Evolutionary conservation across 2,888 invertebrate genomes (phyloP), one percentile per base, ranked within the genome.

Genomic region (Perithous albicinctus): DNA sequence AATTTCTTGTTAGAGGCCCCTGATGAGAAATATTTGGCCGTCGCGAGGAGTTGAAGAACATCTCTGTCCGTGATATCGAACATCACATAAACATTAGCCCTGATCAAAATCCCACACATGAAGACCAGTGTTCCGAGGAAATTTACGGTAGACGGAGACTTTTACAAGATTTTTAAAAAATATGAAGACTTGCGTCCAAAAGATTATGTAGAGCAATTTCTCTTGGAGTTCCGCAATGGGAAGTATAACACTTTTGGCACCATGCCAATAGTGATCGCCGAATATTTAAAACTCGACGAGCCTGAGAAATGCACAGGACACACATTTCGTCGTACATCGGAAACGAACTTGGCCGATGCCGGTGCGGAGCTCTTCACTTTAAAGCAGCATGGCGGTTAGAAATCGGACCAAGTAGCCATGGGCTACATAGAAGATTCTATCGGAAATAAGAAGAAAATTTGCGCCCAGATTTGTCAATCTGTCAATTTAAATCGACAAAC

Each of bases 331-430:
- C 72, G 85, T 10, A 83, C 83, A n/a, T 85, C 85, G 12, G 84
- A 81, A 7, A 83, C 85, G 12, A 66, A 83, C 48, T 66, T 86
- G 26, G 83, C 84, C 4, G 83, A 86, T 51, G 46, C 56, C 8
- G 84, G 86, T 3, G 81, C 81, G 26, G 82, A 85, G 70, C 59
- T 86, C 12, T 46, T 80, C 18, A 85, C 86, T 10, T 59, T 86
- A 3, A 86, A 86, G 69, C 56, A 80, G 8, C 84, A 85, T 59
- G 85, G 84, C 12, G 86, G 85, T 10, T 85, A 85, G 84, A 83
- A 80, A 61, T 85, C 86, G 3, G 80, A 83, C 12, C 26, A 61
- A 7, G 76, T 87, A 10, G 86, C 86, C 2, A 85, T 86, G 82
- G 82, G 86, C 1, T 86, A 86, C 56, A 56, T 84, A 10, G 85